Evolutionary conservation across 30 jellyfish, hydroid and myxozoan species (phyloP).

Genomic region (Phacellophora camtschatica): DNA sequence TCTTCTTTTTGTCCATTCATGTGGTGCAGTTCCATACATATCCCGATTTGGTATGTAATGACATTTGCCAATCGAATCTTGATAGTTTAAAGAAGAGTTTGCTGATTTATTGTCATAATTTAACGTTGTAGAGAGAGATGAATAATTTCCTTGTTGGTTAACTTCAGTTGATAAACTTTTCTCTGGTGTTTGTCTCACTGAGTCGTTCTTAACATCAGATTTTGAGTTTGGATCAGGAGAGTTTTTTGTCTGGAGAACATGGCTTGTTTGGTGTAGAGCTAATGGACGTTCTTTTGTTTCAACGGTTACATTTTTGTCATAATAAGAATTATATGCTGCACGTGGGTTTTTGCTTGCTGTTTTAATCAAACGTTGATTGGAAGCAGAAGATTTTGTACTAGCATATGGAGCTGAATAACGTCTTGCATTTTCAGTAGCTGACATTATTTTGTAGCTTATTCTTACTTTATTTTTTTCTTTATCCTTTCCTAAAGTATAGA

Average conservation of each 20-base stretch:
- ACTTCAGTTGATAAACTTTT: neutral
- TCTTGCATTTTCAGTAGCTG: too few relatives aligned
- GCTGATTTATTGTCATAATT: constrained; percentile 14
- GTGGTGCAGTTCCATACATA: constrained; percentile 6
- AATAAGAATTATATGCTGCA: constrained; percentile 33
- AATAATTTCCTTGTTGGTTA: neutral
- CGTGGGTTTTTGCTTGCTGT: constrained; percentile 42
- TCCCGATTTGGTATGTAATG: neutral
- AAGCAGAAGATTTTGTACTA: neutral
- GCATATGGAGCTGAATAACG: neutral
- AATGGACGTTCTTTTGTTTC: neutral
- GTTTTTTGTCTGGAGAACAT: neutral
- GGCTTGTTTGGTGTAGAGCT: constrained; percentile 14
- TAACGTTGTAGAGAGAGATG: neutral
- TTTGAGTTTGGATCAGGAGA: neutral
- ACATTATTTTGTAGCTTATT: too few relatives aligned
- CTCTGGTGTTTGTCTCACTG: neutral
- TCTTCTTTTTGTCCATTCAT: constrained; percentile 59
- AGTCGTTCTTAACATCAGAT: neutral
- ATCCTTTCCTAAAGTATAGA: too few relatives aligned
- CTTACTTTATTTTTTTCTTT: too few relatives aligned
- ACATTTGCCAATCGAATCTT: neutral
- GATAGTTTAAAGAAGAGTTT: neutral
- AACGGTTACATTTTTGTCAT: neutral
- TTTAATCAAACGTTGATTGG: too few relatives aligned